These are phyloP conservation scores for Platichthys flesus DNA, from an alignment of 2,113 vertebrate species.

Conservation along the genomic window DNA sequence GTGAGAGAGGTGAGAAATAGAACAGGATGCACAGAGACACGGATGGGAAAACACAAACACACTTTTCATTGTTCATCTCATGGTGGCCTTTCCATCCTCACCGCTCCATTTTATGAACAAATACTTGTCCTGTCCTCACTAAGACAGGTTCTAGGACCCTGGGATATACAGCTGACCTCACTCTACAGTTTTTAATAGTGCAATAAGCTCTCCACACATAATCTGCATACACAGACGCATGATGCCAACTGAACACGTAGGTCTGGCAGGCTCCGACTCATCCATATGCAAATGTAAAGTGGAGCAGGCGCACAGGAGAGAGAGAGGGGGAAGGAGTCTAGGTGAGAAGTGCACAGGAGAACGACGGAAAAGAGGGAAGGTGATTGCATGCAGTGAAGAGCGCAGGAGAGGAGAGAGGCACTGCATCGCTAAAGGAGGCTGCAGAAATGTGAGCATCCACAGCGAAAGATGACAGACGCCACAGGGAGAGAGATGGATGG, in stretches of 20 bases:
- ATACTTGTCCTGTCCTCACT: constrained; percentile 3
- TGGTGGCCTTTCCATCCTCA: neutral
- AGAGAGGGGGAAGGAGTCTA: constrained; percentile 52
- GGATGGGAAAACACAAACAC: neutral
- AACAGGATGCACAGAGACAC: constrained; percentile 12
- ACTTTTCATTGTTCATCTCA: constrained; percentile 3
- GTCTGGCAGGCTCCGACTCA: constrained; percentile 52
- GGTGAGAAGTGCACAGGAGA: constrained; percentile 39
- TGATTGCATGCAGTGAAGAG: constrained; percentile 50
- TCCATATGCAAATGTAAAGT: constrained; percentile 69
- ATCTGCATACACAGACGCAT: constrained; percentile 20
- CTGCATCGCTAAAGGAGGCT: constrained; percentile 41
- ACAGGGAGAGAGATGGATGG: constrained; percentile 35
- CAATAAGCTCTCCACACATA: constrained; percentile 17
- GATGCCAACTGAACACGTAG: constrained; percentile 33
- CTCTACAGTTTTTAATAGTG: constrained; percentile 28
- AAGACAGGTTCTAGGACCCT: constrained; percentile 30
- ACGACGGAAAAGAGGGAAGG: constrained; percentile 21
- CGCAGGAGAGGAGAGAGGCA: constrained; percentile 40
- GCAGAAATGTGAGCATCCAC: constrained; percentile 41
- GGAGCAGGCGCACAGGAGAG: constrained; percentile 57
- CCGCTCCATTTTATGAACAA: constrained; percentile 1
- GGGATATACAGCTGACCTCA: neutral
- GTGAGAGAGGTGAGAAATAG: constrained; percentile 28
- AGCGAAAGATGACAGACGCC: constrained; percentile 37